Conservation (phyloP, 1,140 invertebrate species). For the Ylistrum balloti region DNA sequence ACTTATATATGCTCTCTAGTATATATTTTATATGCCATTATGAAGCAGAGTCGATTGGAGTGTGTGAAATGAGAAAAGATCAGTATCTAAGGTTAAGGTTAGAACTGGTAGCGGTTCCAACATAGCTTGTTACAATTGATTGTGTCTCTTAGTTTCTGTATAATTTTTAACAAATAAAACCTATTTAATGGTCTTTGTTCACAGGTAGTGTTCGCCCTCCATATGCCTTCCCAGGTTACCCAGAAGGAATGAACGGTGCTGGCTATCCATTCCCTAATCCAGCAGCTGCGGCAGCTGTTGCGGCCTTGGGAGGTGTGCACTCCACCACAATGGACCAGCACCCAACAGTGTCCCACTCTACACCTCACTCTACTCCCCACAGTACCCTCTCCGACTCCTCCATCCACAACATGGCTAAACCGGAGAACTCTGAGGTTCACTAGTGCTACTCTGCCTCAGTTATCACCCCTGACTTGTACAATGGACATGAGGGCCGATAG, state of each 20-base stretch:
- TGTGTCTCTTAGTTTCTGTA: no score
- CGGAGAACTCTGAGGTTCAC: slow-evolving; percentile 51
- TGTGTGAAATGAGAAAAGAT: no score
- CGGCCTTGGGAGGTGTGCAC: slow-evolving; percentile 79
- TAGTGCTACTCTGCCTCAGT: slow-evolving; percentile 40
- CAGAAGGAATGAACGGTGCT: slow-evolving; percentile 81
- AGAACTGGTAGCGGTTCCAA: no score
- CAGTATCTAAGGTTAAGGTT: no score
- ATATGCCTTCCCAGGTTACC: slow-evolving; percentile 70
- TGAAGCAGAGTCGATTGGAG: no score
- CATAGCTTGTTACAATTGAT: no score
- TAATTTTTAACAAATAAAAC: no score
- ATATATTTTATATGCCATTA: no score
- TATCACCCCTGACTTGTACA: slow-evolving; percentile 10
- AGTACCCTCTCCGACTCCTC: slow-evolving; percentile 49
- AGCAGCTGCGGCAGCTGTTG: slow-evolving; percentile 69
- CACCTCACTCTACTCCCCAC: slow-evolving; percentile 51
- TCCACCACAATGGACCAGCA: slow-evolving; percentile 80
- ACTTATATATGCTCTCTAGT: no score
- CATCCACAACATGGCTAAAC: slow-evolving; percentile 64
- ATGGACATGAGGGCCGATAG: background rate
- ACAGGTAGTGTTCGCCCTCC: slow-evolving; percentile 66
- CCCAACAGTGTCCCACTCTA: slow-evolving; percentile 48
- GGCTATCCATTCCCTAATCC: slow-evolving; percentile 73
- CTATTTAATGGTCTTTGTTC: slow-evolving; percentile 42